Base-by-base conservation (phyloP, 1,140 invertebrate genomes). In the Nasonia longicornis region DNA sequence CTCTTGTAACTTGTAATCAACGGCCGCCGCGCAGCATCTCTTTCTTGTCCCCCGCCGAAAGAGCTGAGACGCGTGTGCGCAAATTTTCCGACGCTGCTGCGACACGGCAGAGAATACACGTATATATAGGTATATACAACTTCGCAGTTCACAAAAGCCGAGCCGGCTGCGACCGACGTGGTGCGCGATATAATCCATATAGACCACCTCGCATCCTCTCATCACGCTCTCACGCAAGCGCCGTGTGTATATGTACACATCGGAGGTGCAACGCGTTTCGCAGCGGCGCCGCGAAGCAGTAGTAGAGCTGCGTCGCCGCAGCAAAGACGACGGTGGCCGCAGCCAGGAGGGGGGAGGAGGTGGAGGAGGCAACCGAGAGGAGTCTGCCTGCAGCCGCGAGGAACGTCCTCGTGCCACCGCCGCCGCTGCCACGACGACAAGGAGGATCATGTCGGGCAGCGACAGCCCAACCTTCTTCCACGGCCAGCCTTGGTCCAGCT, bases 381-480 rank as follows among this genome's bases (percentile, higher is more conserved):
- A 58, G 20, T 58, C 52, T 58, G 20, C 7, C 52, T 20, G 52
- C 52, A n/a, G 6, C 16, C 1, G 52, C 16, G 52, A 58, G 16
- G 52, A 58, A 58, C 16, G 52, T 58, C 52, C 52, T 58, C 52
- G 52, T 58, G 52, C 14, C 52, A 16, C 31, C 31, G 31, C 31
- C 31, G 3, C 31, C 31, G 31, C 16, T 16, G 48, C 48, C 48
- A 52, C 22, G 64, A 67, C 64, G 22, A 22, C 22, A 3, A 31
- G 26, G 26, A 67, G 86, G 86, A 86, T 85, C 87, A 91, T 91
- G 90, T 91, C 89, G 87, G 89, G 89, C 86, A 90, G 90, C 89
- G 90, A 91, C 87, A 91, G 90, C 86, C 90, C 90, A 86, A 91
- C 90, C 83, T 90, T 90, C 87, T 91, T 91, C 86, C 90, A 91